A percentile compares a stretch with the other conserved stretches of the same genome.
Conservation (phyloP, 2,888 invertebrate genomes). For the Thyatira batis region DNA sequence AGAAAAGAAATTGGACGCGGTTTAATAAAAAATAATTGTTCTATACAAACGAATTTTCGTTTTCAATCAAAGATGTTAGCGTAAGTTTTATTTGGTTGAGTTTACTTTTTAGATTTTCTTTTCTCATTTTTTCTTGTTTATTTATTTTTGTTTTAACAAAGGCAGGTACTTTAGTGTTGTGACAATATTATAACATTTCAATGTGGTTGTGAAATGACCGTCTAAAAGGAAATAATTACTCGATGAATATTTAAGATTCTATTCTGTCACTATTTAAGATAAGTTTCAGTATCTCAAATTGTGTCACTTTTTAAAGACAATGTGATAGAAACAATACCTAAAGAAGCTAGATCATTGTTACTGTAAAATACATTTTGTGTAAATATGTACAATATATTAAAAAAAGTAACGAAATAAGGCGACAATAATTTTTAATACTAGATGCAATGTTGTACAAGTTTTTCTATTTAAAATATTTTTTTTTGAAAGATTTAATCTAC, state of each 20-base stretch:
- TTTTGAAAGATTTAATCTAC: slow-evolving; percentile 81
- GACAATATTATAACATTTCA: slow-evolving; percentile 42
- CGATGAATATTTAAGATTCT: slow-evolving; percentile 31
- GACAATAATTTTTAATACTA: slow-evolving; percentile 74
- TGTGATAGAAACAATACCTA: slow-evolving; percentile 81
- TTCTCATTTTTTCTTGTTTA: background rate
- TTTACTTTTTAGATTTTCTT: slow-evolving; percentile 1
- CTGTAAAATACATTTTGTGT: slow-evolving; percentile 78
- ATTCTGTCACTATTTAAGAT: slow-evolving; percentile 32
- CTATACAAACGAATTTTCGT: slow-evolving; percentile 5
- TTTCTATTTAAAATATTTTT: slow-evolving; percentile 76
- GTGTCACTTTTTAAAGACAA: slow-evolving; percentile 52
- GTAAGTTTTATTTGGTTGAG: background rate
- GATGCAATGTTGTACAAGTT: slow-evolving; percentile 81
- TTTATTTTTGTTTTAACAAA: background rate
- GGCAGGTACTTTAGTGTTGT: slow-evolving; percentile 37
- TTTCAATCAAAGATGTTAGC: background rate
- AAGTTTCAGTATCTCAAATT: slow-evolving; percentile 12
- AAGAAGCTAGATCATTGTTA: slow-evolving; percentile 82
- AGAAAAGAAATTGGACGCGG: slow-evolving; percentile 25
- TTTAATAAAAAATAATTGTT: slow-evolving; percentile 35
- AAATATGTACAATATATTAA: slow-evolving; percentile 76
- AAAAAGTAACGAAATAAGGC: slow-evolving; percentile 66
- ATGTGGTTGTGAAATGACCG: slow-evolving; percentile 63
- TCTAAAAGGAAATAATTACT: slow-evolving; percentile 32